These are phyloP conservation scores for Cydia strobilella DNA, from an alignment of 1,140 invertebrate genomes.

Conservation along the genomic window DNA sequence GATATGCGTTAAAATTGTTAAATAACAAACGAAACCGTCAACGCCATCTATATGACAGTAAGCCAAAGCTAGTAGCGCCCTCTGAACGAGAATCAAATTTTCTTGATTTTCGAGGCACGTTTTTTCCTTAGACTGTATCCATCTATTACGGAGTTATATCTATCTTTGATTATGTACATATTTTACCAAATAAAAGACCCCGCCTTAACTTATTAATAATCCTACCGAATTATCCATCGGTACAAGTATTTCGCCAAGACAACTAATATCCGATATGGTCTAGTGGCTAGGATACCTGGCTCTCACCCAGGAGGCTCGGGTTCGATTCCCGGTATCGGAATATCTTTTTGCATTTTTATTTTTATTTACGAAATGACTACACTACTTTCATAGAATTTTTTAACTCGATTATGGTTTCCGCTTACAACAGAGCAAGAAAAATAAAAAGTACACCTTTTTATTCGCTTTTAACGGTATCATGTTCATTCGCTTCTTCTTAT, in stretches of 20 bases:
- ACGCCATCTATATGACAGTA: too few relatives aligned
- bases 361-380: background rate
- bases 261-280: constrained; percentile 9
- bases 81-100: too few relatives aligned
- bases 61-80: too few relatives aligned
- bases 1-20: too few relatives aligned
- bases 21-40: too few relatives aligned
- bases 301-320: constrained; percentile 32
- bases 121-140: too few relatives aligned
- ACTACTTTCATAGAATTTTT: background rate
- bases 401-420: background rate
- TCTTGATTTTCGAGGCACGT: too few relatives aligned
- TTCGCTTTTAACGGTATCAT: constrained; percentile 4
- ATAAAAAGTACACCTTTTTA: background rate
- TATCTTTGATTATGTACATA: too few relatives aligned
- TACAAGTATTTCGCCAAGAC: background rate
- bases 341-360: constrained; percentile 29
- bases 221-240: background rate
- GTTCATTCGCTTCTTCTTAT: constrained; percentile 9
- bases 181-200: background rate
- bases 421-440: background rate
- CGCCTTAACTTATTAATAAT: background rate
- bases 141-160: too few relatives aligned
- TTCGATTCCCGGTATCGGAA: constrained; percentile 32
- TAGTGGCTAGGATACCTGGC: constrained; percentile 32